These are phyloP conservation scores for Argopecten irradians DNA, from an alignment of 1,140 invertebrate genomes.

Conservation along the genomic window DNA sequence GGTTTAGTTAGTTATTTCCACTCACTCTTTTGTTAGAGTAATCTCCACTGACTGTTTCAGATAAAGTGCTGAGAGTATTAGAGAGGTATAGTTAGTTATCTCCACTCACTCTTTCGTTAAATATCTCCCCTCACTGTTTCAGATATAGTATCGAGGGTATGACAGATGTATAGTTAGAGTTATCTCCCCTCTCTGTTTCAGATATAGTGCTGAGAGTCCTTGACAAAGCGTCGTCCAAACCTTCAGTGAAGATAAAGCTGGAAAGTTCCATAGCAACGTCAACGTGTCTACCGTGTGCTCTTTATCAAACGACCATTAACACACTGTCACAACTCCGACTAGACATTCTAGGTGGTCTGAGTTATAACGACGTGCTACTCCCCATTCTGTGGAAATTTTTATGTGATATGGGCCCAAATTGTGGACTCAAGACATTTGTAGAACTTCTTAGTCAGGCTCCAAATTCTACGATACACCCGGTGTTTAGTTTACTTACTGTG, in stretches of 20 bases:
- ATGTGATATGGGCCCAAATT: slow-evolving; percentile 89
- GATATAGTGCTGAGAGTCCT: slow-evolving; percentile 76
- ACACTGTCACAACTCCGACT: slow-evolving; percentile 94
- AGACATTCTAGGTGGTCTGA: slow-evolving; percentile 96
- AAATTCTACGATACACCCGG: slow-evolving; percentile 82
- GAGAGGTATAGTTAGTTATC: no score
- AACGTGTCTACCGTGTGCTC: slow-evolving; percentile 90
- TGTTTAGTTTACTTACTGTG: slow-evolving; percentile 86
- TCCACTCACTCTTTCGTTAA: no score
- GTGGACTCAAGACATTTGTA: slow-evolving; percentile 92
- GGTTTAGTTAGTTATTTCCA: no score
- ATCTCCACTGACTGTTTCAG: no score
- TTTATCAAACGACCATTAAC: slow-evolving; percentile 93
- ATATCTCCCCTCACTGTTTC: no score
- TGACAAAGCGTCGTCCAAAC: slow-evolving; percentile 74
- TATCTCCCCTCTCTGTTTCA: slow-evolving; percentile 49
- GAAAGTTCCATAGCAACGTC: slow-evolving; percentile 86
- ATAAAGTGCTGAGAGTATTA: no score
- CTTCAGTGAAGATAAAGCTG: slow-evolving; percentile 80
- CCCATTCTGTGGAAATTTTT: slow-evolving; percentile 95
- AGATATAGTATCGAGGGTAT: no score
- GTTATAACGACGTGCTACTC: slow-evolving; percentile 93
- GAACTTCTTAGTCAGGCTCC: slow-evolving; percentile 89
- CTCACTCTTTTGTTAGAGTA: no score
- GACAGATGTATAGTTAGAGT: no score